Conservation (phyloP, 2,113 vertebrate genomes). For the Aegithalos caudatus region DNA sequence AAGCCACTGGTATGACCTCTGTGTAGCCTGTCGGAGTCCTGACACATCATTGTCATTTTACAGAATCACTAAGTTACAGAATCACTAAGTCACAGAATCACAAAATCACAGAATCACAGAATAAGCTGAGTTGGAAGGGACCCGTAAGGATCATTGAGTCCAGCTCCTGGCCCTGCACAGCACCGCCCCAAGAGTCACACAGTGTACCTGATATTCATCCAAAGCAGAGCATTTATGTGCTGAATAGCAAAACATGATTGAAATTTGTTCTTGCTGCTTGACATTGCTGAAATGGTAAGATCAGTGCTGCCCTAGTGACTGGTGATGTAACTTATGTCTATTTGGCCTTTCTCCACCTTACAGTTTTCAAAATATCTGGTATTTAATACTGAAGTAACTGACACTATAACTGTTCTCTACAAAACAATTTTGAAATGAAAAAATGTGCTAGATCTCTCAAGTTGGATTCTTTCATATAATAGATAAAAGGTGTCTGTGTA, state of each 20-base stretch:
- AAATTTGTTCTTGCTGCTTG: neutral
- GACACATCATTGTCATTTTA: neutral
- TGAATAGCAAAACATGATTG: neutral
- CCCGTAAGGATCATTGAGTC: neutral
- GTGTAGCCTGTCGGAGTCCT: neutral
- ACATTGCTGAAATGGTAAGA: neutral
- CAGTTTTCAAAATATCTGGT: neutral
- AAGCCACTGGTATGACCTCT: neutral
- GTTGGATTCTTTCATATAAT: neutral
- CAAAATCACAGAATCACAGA: neutral
- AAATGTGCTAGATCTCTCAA: neutral
- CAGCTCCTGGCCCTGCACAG: neutral
- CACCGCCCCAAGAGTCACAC: neutral
- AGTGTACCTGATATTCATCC: neutral
- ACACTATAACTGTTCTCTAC: neutral
- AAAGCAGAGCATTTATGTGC: neutral
- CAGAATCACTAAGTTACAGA: too few relatives aligned
- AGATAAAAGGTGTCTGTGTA: neutral
- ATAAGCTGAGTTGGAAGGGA: neutral
- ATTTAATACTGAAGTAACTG: neutral
- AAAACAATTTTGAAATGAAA: constrained; percentile 1
- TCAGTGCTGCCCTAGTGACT: neutral
- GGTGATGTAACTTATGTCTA: neutral
- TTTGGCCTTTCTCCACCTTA: neutral
- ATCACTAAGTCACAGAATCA: too few relatives aligned